Evolutionary conservation across 2,797 vertebrate species (phyloP), one percentile per base, ranked within the genome.

Genomic region (Spizella passerina): DNA sequence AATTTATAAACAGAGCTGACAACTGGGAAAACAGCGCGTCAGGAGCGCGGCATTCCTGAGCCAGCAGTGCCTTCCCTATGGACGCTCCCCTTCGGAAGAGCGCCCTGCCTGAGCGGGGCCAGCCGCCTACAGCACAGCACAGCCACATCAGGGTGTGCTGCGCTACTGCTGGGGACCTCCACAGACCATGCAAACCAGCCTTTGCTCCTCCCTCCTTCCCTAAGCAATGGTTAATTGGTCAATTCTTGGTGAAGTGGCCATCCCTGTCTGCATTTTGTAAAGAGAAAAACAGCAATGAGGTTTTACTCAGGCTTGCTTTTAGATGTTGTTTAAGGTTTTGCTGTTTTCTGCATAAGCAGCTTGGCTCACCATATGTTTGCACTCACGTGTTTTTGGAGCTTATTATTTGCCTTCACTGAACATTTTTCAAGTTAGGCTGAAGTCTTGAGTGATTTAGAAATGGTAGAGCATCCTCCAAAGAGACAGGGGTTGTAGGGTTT

Each of bases 1-100:
- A 97, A 97, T 97, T 97, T 98, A 97, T 98, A 98, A 98, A 98
- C 97, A 97, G 97, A 98, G 93, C 75, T 88, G 96, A 98, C 98
- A 98, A 98, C 98, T 98, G 98, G 96, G 96, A 98, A 98, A 98
- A 98, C 98, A 98, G 92, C 93, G 84, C 0, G 6, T 81, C 9
- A 23, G 93, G 88, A 96, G 89, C 7, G 5, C 4, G 10, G 88
- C 97, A 98, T 98, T 98, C 97, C 97, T 91, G 86, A 96, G 93
- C 85, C 6, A 5, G 87, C 43, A 84, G 90, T 19, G 90, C 92
- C 93, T 93, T 96, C 93, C 90, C 91, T 93, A 86, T 96, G 57
- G 94, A 94, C 84, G 93, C 75, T 95, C 85, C 90, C 49, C 30
- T 71, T 97, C 10, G 36, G 97, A 95, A 95, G 85, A 96, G 81